Conservation (phyloP, 2,113 vertebrate genomes). For the Axis porcinus region DNA sequence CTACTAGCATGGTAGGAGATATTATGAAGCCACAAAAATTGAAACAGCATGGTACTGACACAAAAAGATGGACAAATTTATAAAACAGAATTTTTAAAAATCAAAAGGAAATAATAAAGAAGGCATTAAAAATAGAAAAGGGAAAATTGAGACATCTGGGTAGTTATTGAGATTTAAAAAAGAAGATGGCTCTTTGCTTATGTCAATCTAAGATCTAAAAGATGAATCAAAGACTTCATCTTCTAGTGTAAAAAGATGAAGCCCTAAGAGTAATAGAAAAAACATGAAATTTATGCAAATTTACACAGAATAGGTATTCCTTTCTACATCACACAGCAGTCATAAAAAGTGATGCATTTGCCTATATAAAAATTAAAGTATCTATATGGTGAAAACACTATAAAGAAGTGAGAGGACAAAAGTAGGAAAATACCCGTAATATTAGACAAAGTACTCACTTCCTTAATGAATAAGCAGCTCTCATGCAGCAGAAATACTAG, state of each 20-base stretch:
- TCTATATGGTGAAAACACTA: neutral
- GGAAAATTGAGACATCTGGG: neutral
- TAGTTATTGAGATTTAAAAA: neutral
- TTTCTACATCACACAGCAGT: neutral
- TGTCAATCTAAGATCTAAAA: neutral
- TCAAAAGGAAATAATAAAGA: neutral
- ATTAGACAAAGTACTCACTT: neutral
- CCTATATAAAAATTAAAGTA: neutral
- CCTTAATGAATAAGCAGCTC: neutral
- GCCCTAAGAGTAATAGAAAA: neutral
- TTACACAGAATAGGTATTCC: neutral
- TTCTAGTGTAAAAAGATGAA: neutral
- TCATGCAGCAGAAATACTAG: neutral
- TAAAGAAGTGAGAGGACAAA: neutral
- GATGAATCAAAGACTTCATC: neutral
- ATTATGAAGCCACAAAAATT: neutral
- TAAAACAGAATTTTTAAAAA: neutral
- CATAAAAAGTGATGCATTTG: neutral
- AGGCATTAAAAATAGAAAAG: neutral
- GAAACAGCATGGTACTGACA: neutral
- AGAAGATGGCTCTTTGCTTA: neutral
- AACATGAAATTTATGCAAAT: neutral
- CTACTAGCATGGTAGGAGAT: neutral
- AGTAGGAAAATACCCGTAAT: neutral
- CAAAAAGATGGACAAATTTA: neutral